Conservation (phyloP, 1,140 invertebrate species). For the Bombus terrestris region DNA sequence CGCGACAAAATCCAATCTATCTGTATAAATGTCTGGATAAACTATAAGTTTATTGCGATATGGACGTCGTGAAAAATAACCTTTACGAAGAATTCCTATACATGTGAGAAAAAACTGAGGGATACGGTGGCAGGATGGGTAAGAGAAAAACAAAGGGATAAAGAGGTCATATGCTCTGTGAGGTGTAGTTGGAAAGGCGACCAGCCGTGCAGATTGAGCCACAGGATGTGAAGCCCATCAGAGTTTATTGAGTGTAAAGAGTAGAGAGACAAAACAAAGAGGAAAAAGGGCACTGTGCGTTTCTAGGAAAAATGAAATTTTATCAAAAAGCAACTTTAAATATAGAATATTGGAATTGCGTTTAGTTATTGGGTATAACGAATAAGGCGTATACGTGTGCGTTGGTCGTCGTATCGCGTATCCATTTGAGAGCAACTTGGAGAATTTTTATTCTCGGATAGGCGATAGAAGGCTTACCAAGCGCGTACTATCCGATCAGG, state of each 20-base stretch:
- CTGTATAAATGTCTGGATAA: neutral
- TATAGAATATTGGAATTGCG: neutral
- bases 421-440: neutral
- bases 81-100: neutral
- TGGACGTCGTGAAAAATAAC: neutral
- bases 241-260: constrained; percentile 28
- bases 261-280: constrained; percentile 18
- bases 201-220: constrained; percentile 23
- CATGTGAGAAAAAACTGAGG: neutral
- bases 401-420: too few species aligned
- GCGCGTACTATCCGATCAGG: too few species aligned
- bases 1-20: neutral
- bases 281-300: constrained; percentile 10
- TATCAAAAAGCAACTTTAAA: neutral
- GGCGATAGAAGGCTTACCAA: too few species aligned
- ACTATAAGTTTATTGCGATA: neutral
- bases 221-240: constrained; percentile 17
- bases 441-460: too few species aligned
- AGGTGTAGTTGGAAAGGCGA: constrained; percentile 25
- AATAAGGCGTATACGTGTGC: too few species aligned
- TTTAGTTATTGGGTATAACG: too few species aligned
- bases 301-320: constrained; percentile 3
- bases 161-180: constrained; percentile 15
- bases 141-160: constrained; percentile 31
- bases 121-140: neutral